Evolutionary conservation across 2,113 vertebrate species (phyloP), one percentile per base, ranked within the genome.

Genomic region (Dinomys branickii): DNA sequence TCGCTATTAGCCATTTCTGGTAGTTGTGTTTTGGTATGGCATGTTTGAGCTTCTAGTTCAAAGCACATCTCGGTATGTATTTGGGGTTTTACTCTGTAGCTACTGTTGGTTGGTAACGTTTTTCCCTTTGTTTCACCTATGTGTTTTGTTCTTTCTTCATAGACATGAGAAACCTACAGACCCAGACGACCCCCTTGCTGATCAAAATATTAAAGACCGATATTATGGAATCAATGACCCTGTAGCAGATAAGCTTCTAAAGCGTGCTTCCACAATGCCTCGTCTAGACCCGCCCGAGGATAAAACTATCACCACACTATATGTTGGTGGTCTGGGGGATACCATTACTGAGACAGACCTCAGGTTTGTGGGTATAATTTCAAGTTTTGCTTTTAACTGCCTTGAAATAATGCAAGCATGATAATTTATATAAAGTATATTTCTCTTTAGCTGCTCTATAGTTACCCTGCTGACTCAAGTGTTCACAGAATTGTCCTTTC

Each of bases 101-200:
- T 96, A 5, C 44, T 87, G 0, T 61, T 56, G 61, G 41, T 26
- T 65, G 17, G 14, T 82, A 61, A 2, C 10, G 80, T 83, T 87
- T 65, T 38, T 44, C 56, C 22, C 13, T 78, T 91, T 35, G 12
- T 90, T 86, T 94, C 35, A 88, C 13, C 50, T 94, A 92, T 52
- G 44, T 86, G 6, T 7, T 4, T 63, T 94, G 41, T 73, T 88
- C 11, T 80, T 88, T 86, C 33, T 80, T 90, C 54, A 38, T 90
- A 99, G 99, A 82, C 99, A 99, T 0, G 99, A 99, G 98, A 99
- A 99, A 90, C 99, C 99, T 80, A 99, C 99, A 30, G 99, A 99
- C 97, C 99, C 99, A 4, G 99, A 99, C 0, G 99, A 99, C 88
- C 99, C 99, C 3, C 99, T 99, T 85, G 99, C 99, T 26, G 99